phyloP scores from a whole-genome alignment of 2,113 vertebrate species.

The Paradoxurus hermaphroditus region DNA sequence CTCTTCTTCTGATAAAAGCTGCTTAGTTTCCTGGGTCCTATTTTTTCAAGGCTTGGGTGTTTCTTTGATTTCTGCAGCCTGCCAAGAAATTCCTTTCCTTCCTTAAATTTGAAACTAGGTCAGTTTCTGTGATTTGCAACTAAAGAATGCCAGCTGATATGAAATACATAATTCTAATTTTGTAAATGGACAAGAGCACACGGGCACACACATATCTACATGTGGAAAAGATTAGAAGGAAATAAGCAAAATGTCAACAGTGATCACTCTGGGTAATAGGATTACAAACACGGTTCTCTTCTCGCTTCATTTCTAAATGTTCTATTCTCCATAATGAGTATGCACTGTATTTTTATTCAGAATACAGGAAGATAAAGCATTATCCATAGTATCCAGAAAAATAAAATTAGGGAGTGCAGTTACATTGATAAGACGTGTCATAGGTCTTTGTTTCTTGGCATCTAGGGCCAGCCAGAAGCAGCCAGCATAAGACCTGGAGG shows the following conservation, averaged over 20 bases:
- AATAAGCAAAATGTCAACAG: background rate
- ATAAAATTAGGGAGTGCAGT: background rate
- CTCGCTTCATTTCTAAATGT: background rate
- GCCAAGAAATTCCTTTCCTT: slow-evolving; percentile 46
- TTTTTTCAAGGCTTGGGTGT: background rate
- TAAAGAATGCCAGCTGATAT: background rate
- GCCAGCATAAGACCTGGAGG: background rate
- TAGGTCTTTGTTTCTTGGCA: background rate
- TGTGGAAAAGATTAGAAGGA: background rate
- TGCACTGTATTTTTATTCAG: background rate
- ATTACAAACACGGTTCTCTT: background rate
- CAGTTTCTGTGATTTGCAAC: slow-evolving; percentile 44
- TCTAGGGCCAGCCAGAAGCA: background rate
- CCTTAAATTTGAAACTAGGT: slow-evolving; percentile 42
- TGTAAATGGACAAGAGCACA: background rate
- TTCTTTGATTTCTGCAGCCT: background rate
- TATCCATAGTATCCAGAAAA: background rate
- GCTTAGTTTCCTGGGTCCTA: background rate
- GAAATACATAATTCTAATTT: slow-evolving; percentile 18
- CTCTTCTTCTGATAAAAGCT: background rate
- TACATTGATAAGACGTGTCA: background rate
- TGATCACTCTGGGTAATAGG: background rate
- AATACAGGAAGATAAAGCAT: background rate
- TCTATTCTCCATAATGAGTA: background rate
- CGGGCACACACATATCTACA: background rate